Conservation (phyloP, 2,113 vertebrate genomes). For the Myiagra hebetior region DNA sequence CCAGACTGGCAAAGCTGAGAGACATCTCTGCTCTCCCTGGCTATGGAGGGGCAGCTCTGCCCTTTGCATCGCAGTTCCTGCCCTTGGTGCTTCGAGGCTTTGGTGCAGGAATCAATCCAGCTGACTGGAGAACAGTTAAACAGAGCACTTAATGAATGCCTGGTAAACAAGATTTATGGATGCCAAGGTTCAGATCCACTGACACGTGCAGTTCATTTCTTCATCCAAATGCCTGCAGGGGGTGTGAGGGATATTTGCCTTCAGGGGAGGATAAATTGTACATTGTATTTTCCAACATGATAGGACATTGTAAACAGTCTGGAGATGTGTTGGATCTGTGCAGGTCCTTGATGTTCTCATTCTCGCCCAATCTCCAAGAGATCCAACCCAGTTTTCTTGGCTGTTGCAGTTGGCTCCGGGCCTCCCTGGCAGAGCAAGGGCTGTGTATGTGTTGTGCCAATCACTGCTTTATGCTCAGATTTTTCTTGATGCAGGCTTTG, state of each 20-base stretch:
- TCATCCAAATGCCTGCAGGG: background rate
- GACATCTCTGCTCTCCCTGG: background rate
- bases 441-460: background rate
- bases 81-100: background rate
- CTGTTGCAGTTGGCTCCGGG: conserved; percentile 27
- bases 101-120: background rate
- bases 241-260: background rate
- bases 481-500: conserved; percentile 33
- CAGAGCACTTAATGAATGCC: background rate
- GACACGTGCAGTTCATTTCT: background rate
- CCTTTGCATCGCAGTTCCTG: background rate
- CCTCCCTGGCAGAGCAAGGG: conserved; percentile 4
- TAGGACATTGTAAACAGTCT: background rate
- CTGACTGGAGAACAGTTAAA: background rate
- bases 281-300: background rate
- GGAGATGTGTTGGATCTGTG: background rate
- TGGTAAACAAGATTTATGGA: background rate
- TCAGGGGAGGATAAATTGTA: background rate
- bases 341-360: conserved; percentile 24
- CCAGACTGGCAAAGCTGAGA: background rate
- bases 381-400: conserved; percentile 33
- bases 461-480: background rate
- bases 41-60: background rate
- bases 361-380: background rate
- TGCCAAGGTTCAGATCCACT: background rate